Percentiles rank a stretch among this genome's conserved stretches.
Evolutionary conservation across 1,140 invertebrate species (phyloP).

Genomic region (Drosophila mayri): DNA sequence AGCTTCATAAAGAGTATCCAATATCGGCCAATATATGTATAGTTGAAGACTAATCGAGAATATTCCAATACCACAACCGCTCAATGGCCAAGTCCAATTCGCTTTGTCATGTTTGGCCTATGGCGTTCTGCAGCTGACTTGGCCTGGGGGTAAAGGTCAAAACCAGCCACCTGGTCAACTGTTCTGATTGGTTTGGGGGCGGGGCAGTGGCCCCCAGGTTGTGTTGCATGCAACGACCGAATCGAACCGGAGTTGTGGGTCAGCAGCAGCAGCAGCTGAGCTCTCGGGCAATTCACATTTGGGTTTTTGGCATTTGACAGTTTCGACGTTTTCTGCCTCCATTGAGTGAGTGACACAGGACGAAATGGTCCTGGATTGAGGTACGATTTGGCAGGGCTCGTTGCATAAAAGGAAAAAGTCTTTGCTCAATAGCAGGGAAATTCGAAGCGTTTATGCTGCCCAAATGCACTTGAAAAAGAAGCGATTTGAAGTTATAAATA

Average conservation of each 20-base stretch:
- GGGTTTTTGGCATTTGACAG: conserved; percentile 82
- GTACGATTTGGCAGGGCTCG: neutral
- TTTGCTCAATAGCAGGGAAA: conserved; percentile 63
- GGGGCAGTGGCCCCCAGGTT: neutral
- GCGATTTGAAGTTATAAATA: too few species aligned
- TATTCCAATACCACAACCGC: conserved; percentile 29
- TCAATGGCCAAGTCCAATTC: conserved; percentile 55
- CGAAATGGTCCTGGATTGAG: conserved; percentile 20
- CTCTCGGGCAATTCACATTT: conserved; percentile 64
- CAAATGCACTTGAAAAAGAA: conserved; percentile 1
- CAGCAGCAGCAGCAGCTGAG: conserved; percentile 9
- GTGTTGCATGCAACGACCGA: conserved; percentile 24
- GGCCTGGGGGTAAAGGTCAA: conserved; percentile 45
- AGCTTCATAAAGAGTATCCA: neutral
- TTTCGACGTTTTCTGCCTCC: conserved; percentile 75
- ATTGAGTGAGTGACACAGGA: conserved; percentile 44
- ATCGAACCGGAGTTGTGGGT: conserved; percentile 34
- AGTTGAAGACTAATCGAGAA: conserved; percentile 62
- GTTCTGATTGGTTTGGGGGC: conserved; percentile 19
- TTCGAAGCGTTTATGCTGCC: conserved; percentile 49
- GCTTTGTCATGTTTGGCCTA: conserved; percentile 66
- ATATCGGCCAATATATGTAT: conserved; percentile 15
- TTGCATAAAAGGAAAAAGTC: conserved; percentile 53
- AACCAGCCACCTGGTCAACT: conserved; percentile 47
- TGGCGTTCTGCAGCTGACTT: conserved; percentile 29